Percentiles rank a stretch among this genome's conserved stretches.
Conservation (phyloP, 2,888 invertebrate genomes). For the Xylota segnis region DNA sequence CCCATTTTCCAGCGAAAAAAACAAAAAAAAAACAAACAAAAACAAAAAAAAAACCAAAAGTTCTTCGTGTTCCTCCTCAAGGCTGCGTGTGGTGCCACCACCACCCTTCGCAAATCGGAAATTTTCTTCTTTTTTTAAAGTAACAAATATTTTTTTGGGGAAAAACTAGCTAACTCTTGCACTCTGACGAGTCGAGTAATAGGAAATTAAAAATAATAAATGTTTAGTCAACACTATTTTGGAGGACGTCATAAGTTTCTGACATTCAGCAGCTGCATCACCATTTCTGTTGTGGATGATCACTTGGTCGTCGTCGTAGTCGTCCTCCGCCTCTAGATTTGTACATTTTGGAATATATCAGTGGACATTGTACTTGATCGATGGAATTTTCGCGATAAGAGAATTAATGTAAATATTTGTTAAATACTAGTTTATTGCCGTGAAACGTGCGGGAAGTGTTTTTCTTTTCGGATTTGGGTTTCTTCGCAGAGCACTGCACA, state of each 20-base stretch:
- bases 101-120: constrained; percentile 10
- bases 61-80: constrained; percentile 6
- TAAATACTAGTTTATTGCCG: constrained; percentile 5
- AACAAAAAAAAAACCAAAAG: constrained; percentile 3
- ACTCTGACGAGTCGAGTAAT: constrained; percentile 25
- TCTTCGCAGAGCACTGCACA: constrained; percentile 61
- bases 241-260: constrained; percentile 74
- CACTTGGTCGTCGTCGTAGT: constrained; percentile 49
- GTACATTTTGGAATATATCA: constrained; percentile 71
- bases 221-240: constrained; percentile 70
- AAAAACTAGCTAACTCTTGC: background rate
- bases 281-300: constrained; percentile 65
- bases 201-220: constrained; percentile 60
- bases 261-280: constrained; percentile 72
- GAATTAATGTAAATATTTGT: constrained; percentile 23
- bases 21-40: constrained; percentile 1
- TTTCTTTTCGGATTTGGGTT: constrained; percentile 36
- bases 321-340: constrained; percentile 60
- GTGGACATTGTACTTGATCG: constrained; percentile 69
- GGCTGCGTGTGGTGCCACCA: constrained; percentile 30
- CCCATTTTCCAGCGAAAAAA: constrained; percentile 87
- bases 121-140: background rate
- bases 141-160: background rate
- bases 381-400: constrained; percentile 64
- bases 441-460: constrained; percentile 19